These are phyloP conservation scores for Seira sanloemensis DNA, from an alignment of 2,888 invertebrate genomes.

Conservation along the genomic window DNA sequence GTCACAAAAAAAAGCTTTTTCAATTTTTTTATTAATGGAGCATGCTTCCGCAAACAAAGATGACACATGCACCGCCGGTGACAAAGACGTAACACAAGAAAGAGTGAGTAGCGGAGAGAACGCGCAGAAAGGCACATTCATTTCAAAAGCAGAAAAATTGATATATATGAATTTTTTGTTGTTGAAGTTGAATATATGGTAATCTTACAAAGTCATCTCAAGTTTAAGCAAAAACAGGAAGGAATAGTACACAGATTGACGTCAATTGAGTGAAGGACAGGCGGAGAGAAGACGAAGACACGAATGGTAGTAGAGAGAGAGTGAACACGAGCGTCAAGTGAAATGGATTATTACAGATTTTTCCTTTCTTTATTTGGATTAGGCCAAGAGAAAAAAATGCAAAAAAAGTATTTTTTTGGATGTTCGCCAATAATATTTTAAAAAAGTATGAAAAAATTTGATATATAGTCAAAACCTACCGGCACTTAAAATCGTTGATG, in stretches of 20 bases:
- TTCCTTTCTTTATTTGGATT: too few species aligned
- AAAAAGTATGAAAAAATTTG: slow-evolving; percentile 25
- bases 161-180: slow-evolving; percentile 28
- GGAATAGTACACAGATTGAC: slow-evolving; percentile 59
- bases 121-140: too few species aligned
- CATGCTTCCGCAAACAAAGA: too few species aligned
- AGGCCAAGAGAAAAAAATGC: background rate
- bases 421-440: slow-evolving; percentile 40
- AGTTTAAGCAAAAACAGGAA: slow-evolving; percentile 43
- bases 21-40: too few species aligned
- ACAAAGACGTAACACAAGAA: too few species aligned
- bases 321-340: background rate
- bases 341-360: slow-evolving; percentile 4
- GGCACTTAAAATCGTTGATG: slow-evolving; percentile 14
- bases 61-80: too few species aligned
- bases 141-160: too few species aligned
- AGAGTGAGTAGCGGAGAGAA: too few species aligned
- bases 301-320: slow-evolving; percentile 19
- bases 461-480: background rate
- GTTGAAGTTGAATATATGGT: too few species aligned
- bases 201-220: slow-evolving; percentile 56
- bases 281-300: slow-evolving; percentile 32
- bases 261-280: slow-evolving; percentile 61
- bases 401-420: slow-evolving; percentile 25
- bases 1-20: too few species aligned